A percentile compares a stretch with the other conserved stretches of the same genome.
Evolutionary conservation across 1,140 invertebrate genomes (phyloP).

Genomic region (Vollenhovia emeryi): DNA sequence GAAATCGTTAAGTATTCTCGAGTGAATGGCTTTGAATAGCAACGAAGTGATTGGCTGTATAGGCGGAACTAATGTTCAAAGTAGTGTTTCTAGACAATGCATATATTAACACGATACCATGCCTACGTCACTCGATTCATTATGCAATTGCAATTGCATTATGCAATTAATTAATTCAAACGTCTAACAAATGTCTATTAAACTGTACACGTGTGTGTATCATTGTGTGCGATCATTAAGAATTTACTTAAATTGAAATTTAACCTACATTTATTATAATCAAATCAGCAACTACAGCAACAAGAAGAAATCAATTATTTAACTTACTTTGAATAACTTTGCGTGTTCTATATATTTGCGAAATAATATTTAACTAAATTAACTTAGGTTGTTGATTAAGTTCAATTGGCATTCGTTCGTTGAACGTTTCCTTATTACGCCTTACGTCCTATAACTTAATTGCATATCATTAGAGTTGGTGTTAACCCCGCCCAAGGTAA

Average conservation of each 20-base stretch:
- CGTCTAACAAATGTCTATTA: too few relatives aligned
- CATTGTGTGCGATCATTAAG: too few relatives aligned
- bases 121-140: neutral
- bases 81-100: neutral
- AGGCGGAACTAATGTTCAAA: conserved; percentile 23
- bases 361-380: neutral
- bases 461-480: neutral
- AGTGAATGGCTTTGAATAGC: conserved; percentile 23
- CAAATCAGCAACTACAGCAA: neutral
- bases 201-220: too few relatives aligned
- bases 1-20: conserved; percentile 1
- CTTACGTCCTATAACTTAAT: neutral
- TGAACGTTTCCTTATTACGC: neutral
- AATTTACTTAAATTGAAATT: neutral
- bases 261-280: neutral
- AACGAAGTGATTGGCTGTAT: neutral
- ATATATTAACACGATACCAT: neutral
- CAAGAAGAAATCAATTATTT: neutral
- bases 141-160: neutral
- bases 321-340: too few relatives aligned
- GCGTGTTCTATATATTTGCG: neutral
- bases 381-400: neutral
- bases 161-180: too few relatives aligned
- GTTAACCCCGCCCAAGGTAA: neutral
- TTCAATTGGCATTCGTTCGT: neutral